phyloP scores from a whole-genome alignment of 2,797 vertebrate species.

The Parotocinclus haroldoi region DNA sequence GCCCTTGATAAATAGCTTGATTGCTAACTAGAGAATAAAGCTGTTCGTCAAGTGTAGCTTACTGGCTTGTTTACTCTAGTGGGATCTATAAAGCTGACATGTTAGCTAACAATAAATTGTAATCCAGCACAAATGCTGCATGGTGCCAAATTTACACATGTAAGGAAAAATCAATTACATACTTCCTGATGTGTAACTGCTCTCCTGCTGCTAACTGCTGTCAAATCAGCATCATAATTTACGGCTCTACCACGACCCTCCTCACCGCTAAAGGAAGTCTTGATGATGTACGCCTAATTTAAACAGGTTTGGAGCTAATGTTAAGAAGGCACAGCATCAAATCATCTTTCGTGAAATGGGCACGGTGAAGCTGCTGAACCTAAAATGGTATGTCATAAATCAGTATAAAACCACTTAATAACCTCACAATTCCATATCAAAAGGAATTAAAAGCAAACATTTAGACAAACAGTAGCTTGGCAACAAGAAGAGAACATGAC shows the following conservation, averaged over 20 bases:
- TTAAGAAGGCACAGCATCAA: constrained; percentile 48
- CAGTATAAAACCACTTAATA: constrained; percentile 44
- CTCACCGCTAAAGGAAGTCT: constrained; percentile 4
- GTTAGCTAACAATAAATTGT: constrained; percentile 18
- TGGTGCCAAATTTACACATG: constrained; percentile 3
- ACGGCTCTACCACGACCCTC: constrained; percentile 3
- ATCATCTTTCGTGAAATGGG: constrained; percentile 35
- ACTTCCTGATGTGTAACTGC: constrained; percentile 15
- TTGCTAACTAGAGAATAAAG: too few relatives aligned
- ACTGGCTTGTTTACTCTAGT: not conserved
- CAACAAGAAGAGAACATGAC: constrained; percentile 46
- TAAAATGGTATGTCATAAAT: constrained; percentile 33
- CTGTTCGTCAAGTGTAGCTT: not conserved
- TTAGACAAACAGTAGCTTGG: constrained; percentile 58
- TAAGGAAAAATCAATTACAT: constrained; percentile 18
- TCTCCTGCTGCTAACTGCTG: constrained; percentile 7
- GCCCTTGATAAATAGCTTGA: too few relatives aligned
- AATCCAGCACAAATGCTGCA: constrained; percentile 4
- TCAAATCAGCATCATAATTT: constrained; percentile 14
- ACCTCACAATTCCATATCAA: constrained; percentile 44
- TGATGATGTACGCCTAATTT: constrained; percentile 16
- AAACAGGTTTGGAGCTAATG: constrained; percentile 33
- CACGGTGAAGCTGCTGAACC: constrained; percentile 21
- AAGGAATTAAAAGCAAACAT: constrained; percentile 52
- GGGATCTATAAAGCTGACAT: constrained; percentile 8